Base-by-base conservation (phyloP, 2,113 vertebrate genomes). In the Micronisus gabar region DNA sequence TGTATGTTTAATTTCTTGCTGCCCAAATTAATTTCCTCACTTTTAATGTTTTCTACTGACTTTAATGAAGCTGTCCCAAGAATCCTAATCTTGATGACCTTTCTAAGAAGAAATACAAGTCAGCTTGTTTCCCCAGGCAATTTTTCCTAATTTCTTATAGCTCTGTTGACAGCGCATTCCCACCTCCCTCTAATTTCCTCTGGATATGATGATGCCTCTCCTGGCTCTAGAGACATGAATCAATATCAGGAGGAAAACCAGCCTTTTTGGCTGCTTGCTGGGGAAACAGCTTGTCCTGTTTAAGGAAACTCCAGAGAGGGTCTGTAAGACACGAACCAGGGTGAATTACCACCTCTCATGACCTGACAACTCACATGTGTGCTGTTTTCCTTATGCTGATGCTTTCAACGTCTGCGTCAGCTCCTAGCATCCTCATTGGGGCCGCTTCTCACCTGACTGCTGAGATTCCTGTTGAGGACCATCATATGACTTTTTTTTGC, bases 41-140 rank as follows among this genome's bases (percentile, higher is more conserved):
- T 81, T 93, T 30, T 45, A 92, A 55, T 79, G 86, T 93, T 88
- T 95, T 67, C 32, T 68, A 36, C 70, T 75, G 52, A 84, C 65
- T 92, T 90, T 21, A 96, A 84, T 52, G 75, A 92, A 81, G 80
- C 83, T 93, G 93, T 95, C 90, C 65, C 88, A 86, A 86, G 85
- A 83, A 67, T 88, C 59, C 58, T 90, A 90, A 92, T 95, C 91
- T 89, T 84, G 82, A 91, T 94, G 83, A 79, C 88, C 76, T 97
- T 95, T 96, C 86, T 79, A 90, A 92, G 86, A 88, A 86, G 75
- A 95, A 92, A 86, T 88, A 90, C 75, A 92, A 93, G 80, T 81
- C 90, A 65, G 56, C 61, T 56, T 86, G 56, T 79, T 91, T 92
- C 91, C 73, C 61, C 86, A 86, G 86, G 83, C 68, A 95, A 22